A percentile compares a stretch with the other conserved stretches of the same genome.
phyloP scores from a whole-genome alignment of 2,113 vertebrate genomes.

The Trinectes maculatus region DNA sequence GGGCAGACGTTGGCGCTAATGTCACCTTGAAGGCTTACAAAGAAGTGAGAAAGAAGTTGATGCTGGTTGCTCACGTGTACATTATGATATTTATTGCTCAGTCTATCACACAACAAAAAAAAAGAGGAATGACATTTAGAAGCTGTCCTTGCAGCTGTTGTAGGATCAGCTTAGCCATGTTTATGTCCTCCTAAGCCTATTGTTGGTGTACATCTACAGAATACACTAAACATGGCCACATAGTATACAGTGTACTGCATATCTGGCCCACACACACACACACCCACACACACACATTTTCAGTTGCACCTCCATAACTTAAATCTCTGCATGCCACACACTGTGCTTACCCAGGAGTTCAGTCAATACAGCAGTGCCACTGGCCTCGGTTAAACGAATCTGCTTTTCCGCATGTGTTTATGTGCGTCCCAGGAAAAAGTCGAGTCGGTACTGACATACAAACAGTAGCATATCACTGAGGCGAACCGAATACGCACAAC shows the following conservation, averaged over 20 bases:
- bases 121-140: constrained; percentile 39
- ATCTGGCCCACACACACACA: constrained; percentile 58
- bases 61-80: constrained; percentile 62
- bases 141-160: constrained; percentile 47
- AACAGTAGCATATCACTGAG: constrained; percentile 40
- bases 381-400: constrained; percentile 28
- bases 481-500: constrained; percentile 39
- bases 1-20: constrained; percentile 16
- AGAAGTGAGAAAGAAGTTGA: constrained; percentile 45
- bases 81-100: constrained; percentile 81
- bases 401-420: constrained; percentile 35
- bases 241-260: constrained; percentile 54
- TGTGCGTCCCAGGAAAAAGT: constrained; percentile 42
- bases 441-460: constrained; percentile 40
- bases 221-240: constrained; percentile 50
- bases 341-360: constrained; percentile 54
- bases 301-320: constrained; percentile 32
- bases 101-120: constrained; percentile 70
- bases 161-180: constrained; percentile 37
- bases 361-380: constrained; percentile 43
- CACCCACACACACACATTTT: constrained; percentile 49
- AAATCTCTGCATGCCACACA: constrained; percentile 45
- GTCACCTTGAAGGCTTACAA: constrained; percentile 48
- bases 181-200: constrained; percentile 33
- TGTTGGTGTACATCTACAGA: constrained; percentile 48